Evolutionary conservation across 2,888 invertebrate species (phyloP).

Genomic region (Gonocerus acuteangulatus): DNA sequence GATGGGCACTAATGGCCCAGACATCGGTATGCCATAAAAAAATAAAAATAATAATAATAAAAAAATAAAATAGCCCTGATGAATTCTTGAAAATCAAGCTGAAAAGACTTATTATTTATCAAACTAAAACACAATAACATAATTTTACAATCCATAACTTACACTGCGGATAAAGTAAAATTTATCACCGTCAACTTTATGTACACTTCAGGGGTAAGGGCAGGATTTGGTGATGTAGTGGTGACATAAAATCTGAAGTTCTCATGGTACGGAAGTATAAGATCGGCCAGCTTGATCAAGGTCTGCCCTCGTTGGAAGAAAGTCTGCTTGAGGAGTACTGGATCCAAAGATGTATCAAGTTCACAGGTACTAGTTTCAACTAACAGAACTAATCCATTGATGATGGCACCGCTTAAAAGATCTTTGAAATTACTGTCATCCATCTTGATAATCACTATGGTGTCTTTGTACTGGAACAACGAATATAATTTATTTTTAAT

Average conservation of each 20-base stretch:
- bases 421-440: too few species aligned
- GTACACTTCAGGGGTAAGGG: conserved; percentile 78
- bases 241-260: conserved; percentile 80
- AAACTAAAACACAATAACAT: too few species aligned
- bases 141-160: too few species aligned
- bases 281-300: conserved; percentile 78
- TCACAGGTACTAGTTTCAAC: conserved; percentile 80
- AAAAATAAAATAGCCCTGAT: too few species aligned
- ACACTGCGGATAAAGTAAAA: conserved; percentile 79
- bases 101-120: too few species aligned
- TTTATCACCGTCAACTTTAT: conserved; percentile 81
- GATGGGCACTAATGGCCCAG: too few species aligned
- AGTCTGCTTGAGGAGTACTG: conserved; percentile 68
- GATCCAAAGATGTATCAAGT: conserved; percentile 77
- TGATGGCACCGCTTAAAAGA: conserved; percentile 17
- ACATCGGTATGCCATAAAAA: too few species aligned
- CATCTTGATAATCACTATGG: too few species aligned
- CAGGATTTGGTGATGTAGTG: conserved; percentile 80
- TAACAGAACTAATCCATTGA: conserved; percentile 58
- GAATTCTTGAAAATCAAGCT: too few species aligned
- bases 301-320: conserved; percentile 54
- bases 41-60: too few species aligned
- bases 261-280: conserved; percentile 67
- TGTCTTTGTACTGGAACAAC: too few species aligned
- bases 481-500: too few species aligned